A percentile compares a stretch with the other conserved stretches of the same genome.
These are phyloP conservation scores for Myiopsitta monachus DNA, from an alignment of 2,113 vertebrate species.

Conservation along the genomic window DNA sequence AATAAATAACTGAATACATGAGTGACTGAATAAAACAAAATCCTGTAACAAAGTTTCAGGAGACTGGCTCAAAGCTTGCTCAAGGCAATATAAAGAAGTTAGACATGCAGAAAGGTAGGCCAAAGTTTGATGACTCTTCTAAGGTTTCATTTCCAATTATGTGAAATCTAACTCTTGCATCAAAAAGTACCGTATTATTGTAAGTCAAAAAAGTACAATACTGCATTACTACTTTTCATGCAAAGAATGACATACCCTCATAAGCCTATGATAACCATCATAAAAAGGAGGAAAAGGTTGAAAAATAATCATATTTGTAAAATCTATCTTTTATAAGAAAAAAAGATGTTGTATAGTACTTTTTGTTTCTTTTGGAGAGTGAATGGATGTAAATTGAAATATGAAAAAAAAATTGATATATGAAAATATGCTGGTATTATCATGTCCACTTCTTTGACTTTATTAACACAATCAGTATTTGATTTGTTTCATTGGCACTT, in stretches of 20 bases:
- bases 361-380: not conserved
- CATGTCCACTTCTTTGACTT: not conserved
- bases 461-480: not conserved
- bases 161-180: not conserved
- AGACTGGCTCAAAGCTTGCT: not conserved
- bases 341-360: not conserved
- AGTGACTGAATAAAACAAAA: not conserved
- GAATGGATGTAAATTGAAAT: not conserved
- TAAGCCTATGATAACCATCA: not conserved
- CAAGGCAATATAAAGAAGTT: not conserved
- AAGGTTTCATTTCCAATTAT: not conserved
- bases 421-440: not conserved
- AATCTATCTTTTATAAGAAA: not conserved
- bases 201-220: not conserved
- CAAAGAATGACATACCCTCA: not conserved
- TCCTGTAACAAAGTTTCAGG: not conserved
- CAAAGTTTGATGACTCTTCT: not conserved
- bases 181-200: rapidly evolving
- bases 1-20: not conserved
- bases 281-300: not conserved
- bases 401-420: no score
- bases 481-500: not conserved
- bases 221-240: not conserved
- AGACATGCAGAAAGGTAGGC: not conserved
- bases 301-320: not conserved